Conservation (phyloP, 2,113 vertebrate species). For the Coptodon rendalli region DNA sequence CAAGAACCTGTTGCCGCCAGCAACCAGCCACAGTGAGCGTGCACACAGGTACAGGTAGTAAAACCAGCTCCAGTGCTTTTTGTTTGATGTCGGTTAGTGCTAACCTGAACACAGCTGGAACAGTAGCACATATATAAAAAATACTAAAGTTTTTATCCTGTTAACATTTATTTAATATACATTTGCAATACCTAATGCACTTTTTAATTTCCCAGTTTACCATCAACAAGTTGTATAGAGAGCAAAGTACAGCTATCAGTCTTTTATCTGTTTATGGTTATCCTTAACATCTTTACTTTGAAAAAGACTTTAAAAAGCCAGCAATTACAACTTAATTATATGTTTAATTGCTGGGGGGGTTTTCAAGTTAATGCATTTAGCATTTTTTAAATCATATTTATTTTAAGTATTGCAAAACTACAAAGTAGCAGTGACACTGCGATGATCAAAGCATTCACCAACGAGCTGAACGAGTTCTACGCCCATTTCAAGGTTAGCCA, state of each 20-base stretch:
- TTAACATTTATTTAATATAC: not conserved
- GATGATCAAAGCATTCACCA: not conserved
- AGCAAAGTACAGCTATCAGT: not conserved
- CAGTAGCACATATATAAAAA: not conserved
- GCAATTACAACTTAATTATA: not conserved
- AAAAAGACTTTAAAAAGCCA: not conserved
- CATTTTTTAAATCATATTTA: not conserved
- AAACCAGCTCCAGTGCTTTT: not conserved
- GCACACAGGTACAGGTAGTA: not conserved
- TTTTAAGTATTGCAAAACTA: not conserved
- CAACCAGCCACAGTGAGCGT: not conserved
- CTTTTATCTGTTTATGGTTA: not conserved
- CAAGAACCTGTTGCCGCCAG: slow-evolving; percentile 33
- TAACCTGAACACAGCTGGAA: not conserved
- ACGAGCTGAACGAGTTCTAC: rapidly evolving
- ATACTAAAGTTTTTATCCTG: not conserved
- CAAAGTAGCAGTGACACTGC: not conserved
- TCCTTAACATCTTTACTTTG: not conserved
- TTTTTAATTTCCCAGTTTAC: not conserved
- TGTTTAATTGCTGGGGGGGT: not conserved
- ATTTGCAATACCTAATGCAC: not conserved
- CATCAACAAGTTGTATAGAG: not conserved
- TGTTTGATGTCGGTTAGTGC: not conserved
- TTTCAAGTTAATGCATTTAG: not conserved
- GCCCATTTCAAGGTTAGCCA: not conserved